Evolutionary conservation across 2,113 vertebrate genomes (phyloP).

Genomic region (Nettapus auritus): DNA sequence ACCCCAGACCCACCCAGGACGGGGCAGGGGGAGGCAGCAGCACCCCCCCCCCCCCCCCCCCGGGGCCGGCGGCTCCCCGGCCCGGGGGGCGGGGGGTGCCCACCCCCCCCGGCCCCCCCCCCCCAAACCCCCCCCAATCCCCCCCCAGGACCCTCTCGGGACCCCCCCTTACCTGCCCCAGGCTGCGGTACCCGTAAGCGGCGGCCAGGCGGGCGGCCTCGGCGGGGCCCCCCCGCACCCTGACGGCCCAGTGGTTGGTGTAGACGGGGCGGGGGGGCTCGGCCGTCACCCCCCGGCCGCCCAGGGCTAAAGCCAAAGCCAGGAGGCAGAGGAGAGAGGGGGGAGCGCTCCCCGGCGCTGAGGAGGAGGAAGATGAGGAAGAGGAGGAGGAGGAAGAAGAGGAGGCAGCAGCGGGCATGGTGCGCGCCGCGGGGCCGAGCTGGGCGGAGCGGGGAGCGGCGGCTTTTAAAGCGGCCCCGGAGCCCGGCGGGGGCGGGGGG

Average conservation of each 20-base stretch:
- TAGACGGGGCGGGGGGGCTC: conserved; percentile 74
- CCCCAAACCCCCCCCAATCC: too few species aligned
- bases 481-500: conserved; percentile 27
- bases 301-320: background rate
- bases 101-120: too few species aligned
- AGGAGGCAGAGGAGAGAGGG: background rate
- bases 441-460: conserved; percentile 62
- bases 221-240: conserved; percentile 79
- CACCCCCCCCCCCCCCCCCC: too few species aligned
- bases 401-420: background rate
- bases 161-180: conserved; percentile 83
- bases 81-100: too few species aligned
- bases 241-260: conserved; percentile 92
- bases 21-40: too few species aligned
- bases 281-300: conserved; percentile 19
- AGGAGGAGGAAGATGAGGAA: too few species aligned
- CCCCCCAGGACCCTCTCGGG: background rate
- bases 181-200: conserved; percentile 86
- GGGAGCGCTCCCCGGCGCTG: too few species aligned
- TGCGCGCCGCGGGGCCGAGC: conserved; percentile 47
- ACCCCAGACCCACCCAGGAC: too few species aligned
- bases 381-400: too few species aligned
- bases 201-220: conserved; percentile 83
- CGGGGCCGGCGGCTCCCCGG: too few species aligned
- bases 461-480: conserved; percentile 72